These are phyloP conservation scores for Phragmatobia fuliginosa DNA, from an alignment of 2,888 invertebrate genomes.

Conservation along the genomic window DNA sequence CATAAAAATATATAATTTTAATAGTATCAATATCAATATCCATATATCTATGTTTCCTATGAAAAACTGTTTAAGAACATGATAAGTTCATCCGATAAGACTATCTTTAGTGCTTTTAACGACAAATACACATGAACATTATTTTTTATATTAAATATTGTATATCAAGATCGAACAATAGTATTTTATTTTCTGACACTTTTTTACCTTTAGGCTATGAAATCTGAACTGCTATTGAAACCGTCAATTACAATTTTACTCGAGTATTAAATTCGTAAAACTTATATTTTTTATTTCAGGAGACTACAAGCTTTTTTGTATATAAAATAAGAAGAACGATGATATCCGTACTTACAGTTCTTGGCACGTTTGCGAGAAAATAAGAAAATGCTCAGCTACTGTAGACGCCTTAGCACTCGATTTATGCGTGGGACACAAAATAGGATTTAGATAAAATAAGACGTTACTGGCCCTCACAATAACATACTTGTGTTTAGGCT, in stretches of 20 bases:
- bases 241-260: not conserved
- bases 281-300: constrained; percentile 18
- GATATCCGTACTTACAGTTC: constrained; percentile 78
- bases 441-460: constrained; percentile 84
- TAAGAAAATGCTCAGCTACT: constrained; percentile 85
- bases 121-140: too few species aligned
- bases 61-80: too few species aligned
- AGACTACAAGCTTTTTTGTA: constrained; percentile 45
- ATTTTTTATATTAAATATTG: not conserved
- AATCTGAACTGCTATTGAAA: not conserved
- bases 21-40: too few species aligned
- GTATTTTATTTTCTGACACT: too few species aligned
- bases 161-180: not conserved
- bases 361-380: constrained; percentile 83
- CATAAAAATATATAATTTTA: too few species aligned
- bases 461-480: constrained; percentile 69
- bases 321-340: constrained; percentile 59
- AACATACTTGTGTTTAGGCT: constrained; percentile 58
- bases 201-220: not conserved
- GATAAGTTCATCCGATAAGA: too few species aligned
- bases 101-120: too few species aligned
- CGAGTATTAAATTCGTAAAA: not conserved
- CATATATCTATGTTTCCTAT: too few species aligned
- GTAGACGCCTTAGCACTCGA: constrained; percentile 78
- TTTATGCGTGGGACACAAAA: constrained; percentile 84